Evolutionary conservation across 1,140 invertebrate species (phyloP).

Genomic region (Drosophila dunni): DNA sequence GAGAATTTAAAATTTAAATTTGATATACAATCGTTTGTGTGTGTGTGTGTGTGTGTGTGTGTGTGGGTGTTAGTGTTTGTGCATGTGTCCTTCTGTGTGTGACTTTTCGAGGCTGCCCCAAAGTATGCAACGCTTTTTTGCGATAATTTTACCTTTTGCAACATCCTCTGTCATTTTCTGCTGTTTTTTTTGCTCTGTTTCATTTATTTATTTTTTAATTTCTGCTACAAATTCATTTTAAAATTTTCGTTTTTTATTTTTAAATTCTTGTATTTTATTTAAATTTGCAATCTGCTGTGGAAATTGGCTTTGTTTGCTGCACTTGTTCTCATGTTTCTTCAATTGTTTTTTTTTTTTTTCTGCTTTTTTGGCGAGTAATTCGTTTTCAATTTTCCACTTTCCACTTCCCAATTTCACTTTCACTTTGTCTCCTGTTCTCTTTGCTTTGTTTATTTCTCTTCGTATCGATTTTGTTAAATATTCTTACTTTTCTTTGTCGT

Average conservation of each 20-base stretch:
- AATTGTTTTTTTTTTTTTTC: not conserved
- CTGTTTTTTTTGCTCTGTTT: constrained; percentile 7
- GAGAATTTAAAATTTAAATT: constrained; percentile 70
- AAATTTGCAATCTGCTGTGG: constrained; percentile 18
- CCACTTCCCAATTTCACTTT: constrained; percentile 10
- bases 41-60: constrained; percentile 23
- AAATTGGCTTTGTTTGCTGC: constrained; percentile 3
- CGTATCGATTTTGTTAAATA: constrained; percentile 2
- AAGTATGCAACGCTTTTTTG: constrained; percentile 30
- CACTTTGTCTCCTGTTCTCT: not conserved
- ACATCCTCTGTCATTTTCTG: constrained; percentile 4
- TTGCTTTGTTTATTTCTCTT: no score
- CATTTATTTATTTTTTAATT: constrained; percentile 10
- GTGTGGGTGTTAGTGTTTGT: constrained; percentile 1
- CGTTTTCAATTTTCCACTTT: constrained; percentile 1
- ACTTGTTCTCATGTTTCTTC: not conserved
- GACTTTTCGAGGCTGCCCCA: constrained; percentile 28
- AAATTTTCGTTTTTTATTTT: constrained; percentile 27
- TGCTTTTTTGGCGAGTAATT: constrained; percentile 19
- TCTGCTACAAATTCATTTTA: constrained; percentile 49
- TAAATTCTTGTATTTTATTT: constrained; percentile 18
- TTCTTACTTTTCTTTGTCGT: not conserved
- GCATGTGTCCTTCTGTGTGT: constrained; percentile 12
- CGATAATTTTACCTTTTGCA: constrained; percentile 2
- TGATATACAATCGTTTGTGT: constrained; percentile 42